Conservation (phyloP, 2,888 invertebrate species). For the Rosalia funebris region DNA sequence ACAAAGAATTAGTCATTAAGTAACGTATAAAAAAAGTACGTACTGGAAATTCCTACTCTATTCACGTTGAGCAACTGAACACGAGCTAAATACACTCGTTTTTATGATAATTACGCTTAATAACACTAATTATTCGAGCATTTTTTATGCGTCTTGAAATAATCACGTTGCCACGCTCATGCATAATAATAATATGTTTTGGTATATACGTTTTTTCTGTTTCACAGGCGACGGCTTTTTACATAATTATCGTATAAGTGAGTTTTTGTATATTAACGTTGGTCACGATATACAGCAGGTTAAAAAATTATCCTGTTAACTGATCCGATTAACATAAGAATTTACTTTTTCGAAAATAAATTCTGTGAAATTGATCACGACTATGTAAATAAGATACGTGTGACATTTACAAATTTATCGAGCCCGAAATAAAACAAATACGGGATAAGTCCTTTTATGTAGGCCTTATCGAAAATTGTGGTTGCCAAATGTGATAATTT, state of each 20-base stretch:
- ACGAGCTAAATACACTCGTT: slow-evolving; percentile 2
- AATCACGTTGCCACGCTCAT: background rate
- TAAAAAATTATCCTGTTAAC: background rate
- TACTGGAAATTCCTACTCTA: background rate
- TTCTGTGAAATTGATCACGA: no score
- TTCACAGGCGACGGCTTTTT: slow-evolving; percentile 5
- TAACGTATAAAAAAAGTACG: background rate
- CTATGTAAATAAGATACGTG: no score
- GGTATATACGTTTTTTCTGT: no score
- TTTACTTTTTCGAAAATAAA: no score
- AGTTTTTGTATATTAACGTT: background rate
- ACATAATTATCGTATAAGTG: slow-evolving; percentile 3
- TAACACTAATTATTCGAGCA: background rate
- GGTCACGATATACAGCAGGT: background rate
- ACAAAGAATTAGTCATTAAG: background rate
- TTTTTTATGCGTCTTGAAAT: background rate
- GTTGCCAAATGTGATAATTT: no score
- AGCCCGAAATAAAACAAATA: no score
- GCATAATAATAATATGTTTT: background rate
- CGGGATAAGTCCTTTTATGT: no score
- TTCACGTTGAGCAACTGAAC: background rate
- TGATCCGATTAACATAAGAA: no score
- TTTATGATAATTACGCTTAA: slow-evolving; percentile 18
- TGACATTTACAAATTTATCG: no score
- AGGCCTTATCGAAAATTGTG: no score